A percentile compares a stretch with the other conserved stretches of the same genome.
Conservation (phyloP, 2,888 invertebrate genomes). For the Noctuana brunneofusca region DNA sequence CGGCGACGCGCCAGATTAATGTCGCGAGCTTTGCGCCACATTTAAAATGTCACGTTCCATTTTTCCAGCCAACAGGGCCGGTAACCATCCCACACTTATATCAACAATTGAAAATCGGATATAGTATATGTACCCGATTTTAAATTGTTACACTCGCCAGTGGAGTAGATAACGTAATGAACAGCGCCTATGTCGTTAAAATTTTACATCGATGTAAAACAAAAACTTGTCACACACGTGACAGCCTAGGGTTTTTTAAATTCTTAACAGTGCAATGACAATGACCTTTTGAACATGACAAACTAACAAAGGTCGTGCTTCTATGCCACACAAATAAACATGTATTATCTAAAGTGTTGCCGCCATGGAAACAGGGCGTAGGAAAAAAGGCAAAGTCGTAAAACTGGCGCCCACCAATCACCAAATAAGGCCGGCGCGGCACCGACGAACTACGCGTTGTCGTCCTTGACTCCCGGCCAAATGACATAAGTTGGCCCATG, state of each 20-base stretch:
- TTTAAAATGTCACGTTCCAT: slow-evolving; percentile 80
- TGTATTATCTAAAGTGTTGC: slow-evolving; percentile 67
- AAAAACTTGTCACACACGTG: slow-evolving; percentile 47
- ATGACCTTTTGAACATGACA: slow-evolving; percentile 37
- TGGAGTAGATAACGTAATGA: slow-evolving; percentile 27
- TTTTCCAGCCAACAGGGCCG: slow-evolving; percentile 73
- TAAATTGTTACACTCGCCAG: slow-evolving; percentile 50
- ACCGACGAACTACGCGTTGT: slow-evolving; percentile 68
- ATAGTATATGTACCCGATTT: slow-evolving; percentile 56
- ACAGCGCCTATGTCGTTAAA: slow-evolving; percentile 27
- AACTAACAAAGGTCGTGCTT: slow-evolving; percentile 55
- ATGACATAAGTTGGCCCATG: slow-evolving; percentile 82
- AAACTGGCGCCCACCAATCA: slow-evolving; percentile 82
- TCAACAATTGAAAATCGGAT: too few species aligned
- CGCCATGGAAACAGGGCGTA: slow-evolving; percentile 72
- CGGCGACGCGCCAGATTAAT: slow-evolving; percentile 79
- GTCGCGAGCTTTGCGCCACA: slow-evolving; percentile 77
- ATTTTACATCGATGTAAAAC: slow-evolving; percentile 36
- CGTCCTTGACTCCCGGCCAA: slow-evolving; percentile 82
- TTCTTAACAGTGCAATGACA: slow-evolving; percentile 6
- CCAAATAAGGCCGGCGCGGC: slow-evolving; percentile 77
- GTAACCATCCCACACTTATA: slow-evolving; percentile 61
- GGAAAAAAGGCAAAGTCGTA: slow-evolving; percentile 80
- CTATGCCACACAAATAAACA: slow-evolving; percentile 58
- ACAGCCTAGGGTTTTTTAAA: slow-evolving; percentile 43